Evolutionary conservation across 2,113 vertebrate species (phyloP).

Genomic region (Microtus montanus): DNA sequence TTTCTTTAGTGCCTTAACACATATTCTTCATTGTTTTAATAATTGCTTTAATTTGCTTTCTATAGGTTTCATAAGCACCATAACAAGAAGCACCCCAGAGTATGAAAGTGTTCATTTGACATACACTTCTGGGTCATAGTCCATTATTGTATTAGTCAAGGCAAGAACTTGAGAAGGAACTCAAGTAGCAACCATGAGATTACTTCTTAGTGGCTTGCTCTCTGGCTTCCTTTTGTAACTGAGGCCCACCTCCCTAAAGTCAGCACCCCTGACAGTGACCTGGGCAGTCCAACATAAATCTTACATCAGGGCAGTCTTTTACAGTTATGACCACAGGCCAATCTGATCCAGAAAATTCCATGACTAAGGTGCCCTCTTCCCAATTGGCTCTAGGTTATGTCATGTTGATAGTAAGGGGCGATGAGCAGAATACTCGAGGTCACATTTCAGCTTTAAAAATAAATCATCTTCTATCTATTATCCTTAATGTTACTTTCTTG

Average conservation of each 20-base stretch:
- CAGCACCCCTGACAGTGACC: background rate
- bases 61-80: accelerated
- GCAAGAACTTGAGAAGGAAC: background rate
- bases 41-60: background rate
- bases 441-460: background rate
- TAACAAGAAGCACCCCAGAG: background rate
- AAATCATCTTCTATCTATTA: background rate
- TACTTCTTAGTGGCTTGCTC: no score
- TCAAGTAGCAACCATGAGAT: background rate
- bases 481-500: background rate
- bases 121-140: background rate
- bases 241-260: background rate
- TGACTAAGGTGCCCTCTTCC: background rate
- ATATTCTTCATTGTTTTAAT: background rate
- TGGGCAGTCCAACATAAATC: background rate
- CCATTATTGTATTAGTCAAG: no score
- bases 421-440: background rate
- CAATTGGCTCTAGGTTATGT: background rate
- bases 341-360: background rate
- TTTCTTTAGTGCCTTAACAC: background rate
- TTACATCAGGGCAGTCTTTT: background rate
- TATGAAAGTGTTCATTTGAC: background rate
- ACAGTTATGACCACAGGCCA: background rate
- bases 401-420: background rate
- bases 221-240: background rate